A percentile compares a stretch with the other conserved stretches of the same genome.
phyloP scores from a whole-genome alignment of 2,113 vertebrate genomes.

The Anoura caudifer region DNA sequence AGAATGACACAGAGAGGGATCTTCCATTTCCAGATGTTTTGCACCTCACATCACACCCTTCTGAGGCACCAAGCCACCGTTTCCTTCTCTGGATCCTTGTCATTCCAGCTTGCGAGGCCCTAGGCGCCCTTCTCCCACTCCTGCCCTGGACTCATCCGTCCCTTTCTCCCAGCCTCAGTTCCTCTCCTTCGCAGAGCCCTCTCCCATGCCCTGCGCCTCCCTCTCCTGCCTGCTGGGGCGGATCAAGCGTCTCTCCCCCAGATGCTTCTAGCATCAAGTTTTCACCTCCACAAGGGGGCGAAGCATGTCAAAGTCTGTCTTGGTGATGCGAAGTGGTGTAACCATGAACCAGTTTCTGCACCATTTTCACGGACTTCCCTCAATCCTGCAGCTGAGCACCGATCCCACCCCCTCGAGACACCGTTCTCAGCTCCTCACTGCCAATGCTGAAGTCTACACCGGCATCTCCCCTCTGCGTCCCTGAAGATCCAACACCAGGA shows the following conservation, averaged over 20 bases:
- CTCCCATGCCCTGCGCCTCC: fast-evolving
- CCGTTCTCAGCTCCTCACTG: neutral
- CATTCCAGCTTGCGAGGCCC: neutral
- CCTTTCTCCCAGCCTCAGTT: neutral
- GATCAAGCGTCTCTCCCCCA: neutral
- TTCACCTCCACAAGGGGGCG: neutral
- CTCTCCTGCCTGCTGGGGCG: neutral
- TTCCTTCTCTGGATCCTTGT: neutral
- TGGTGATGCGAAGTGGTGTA: fast-evolving
- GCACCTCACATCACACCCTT: neutral
- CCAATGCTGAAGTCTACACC: neutral
- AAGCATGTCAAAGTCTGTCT: neutral
- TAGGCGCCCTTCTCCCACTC: neutral
- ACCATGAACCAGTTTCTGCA: neutral
- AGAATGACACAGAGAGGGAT: neutral
- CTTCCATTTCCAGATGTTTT: neutral
- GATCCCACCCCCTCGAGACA: neutral
- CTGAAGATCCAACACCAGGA: neutral
- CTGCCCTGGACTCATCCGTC: neutral
- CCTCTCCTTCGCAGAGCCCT: neutral
- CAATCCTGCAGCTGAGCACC: neutral
- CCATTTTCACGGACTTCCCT: neutral
- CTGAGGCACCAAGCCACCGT: fast-evolving
- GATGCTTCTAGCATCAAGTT: neutral
- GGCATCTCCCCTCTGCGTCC: neutral